Percentiles rank a stretch among this genome's conserved stretches.
phyloP scores from a whole-genome alignment of 2,797 vertebrate genomes.

The Sebastes glaucus region DNA sequence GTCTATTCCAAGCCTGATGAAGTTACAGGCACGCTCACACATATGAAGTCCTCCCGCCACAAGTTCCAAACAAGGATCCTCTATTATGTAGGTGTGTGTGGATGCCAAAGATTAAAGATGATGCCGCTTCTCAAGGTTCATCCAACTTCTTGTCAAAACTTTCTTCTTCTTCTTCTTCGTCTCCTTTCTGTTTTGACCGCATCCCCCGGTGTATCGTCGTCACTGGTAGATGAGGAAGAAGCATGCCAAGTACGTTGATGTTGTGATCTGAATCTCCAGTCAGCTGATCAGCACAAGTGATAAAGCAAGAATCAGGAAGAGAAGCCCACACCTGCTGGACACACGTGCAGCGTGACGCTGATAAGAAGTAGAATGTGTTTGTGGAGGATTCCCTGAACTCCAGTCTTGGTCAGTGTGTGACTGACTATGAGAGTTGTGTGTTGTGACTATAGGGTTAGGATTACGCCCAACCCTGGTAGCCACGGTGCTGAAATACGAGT shows the following conservation, averaged over 20 bases:
- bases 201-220: neutral
- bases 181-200: neutral
- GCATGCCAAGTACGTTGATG: neutral
- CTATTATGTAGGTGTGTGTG: neutral
- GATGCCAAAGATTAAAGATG: neutral
- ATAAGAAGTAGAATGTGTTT: neutral
- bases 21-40: conserved; percentile 44
- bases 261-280: conserved; percentile 16
- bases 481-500: conserved; percentile 86
- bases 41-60: conserved; percentile 15
- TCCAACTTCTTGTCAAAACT: neutral
- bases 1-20: conserved; percentile 59
- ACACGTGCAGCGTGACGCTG: neutral
- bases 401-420: conserved; percentile 13
- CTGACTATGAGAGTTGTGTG: conserved; percentile 44
- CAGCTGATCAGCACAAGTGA: conserved; percentile 24
- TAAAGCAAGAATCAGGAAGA: conserved; percentile 4
- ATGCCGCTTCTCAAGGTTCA: neutral
- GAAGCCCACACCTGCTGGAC: conserved; percentile 51
- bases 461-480: conserved; percentile 79
- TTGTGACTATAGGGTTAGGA: conserved; percentile 74
- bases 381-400: conserved; percentile 28
- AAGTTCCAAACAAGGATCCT: conserved; percentile 27
- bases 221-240: neutral
- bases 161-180: neutral